Evolutionary conservation across 2,113 vertebrate species (phyloP).

Genomic region (Edolisoma coerulescens): DNA sequence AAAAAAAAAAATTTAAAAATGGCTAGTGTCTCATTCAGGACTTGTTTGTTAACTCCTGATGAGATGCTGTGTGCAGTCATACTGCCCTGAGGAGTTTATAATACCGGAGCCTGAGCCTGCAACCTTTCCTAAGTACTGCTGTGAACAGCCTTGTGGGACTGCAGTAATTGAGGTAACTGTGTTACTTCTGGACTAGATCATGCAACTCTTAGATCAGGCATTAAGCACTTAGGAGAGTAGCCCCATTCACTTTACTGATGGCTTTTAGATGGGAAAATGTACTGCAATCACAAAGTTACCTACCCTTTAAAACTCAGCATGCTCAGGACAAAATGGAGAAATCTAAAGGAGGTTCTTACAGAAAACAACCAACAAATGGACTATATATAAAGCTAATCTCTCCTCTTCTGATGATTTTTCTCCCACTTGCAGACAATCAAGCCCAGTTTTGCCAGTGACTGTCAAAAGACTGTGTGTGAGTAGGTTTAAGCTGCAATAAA

Average conservation of each 20-base stretch:
- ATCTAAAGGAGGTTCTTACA: neutral
- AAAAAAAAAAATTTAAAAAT: neutral
- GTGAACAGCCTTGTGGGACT: slow-evolving; percentile 44
- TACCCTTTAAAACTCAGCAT: neutral
- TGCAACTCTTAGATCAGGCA: slow-evolving; percentile 29
- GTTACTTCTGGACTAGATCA: slow-evolving; percentile 37
- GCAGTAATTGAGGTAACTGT: slow-evolving; percentile 47
- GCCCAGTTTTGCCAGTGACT: neutral
- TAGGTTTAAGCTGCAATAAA: neutral
- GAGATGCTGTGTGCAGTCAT: neutral
- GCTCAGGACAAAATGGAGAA: neutral
- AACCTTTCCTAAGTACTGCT: neutral
- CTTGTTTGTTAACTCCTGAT: slow-evolving; percentile 48
- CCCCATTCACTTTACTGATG: neutral
- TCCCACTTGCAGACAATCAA: neutral
- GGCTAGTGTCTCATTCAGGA: neutral
- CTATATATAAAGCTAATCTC: neutral
- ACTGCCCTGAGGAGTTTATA: slow-evolving; percentile 45
- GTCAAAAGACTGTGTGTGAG: neutral
- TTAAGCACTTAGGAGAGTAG: slow-evolving; percentile 30
- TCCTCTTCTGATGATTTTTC: neutral
- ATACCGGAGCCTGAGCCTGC: neutral
- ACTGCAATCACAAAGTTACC: neutral
- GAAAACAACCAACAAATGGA: neutral
- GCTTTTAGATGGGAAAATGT: slow-evolving; percentile 24